phyloP scores from a whole-genome alignment of 2,113 vertebrate genomes.

The Sarotherodon lohbergeri region DNA sequence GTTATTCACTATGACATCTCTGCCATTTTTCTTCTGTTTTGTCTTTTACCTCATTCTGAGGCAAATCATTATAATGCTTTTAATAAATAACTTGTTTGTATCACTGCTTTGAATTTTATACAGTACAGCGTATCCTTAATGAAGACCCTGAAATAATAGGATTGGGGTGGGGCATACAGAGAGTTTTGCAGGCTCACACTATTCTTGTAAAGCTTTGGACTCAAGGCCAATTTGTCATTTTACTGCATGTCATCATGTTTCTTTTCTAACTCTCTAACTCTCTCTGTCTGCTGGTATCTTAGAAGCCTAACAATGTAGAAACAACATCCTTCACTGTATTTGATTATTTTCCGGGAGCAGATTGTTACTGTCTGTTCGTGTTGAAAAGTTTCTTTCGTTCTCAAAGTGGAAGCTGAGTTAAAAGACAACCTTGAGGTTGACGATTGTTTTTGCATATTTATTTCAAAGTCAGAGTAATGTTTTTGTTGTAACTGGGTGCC shows the following conservation, averaged over 20 bases:
- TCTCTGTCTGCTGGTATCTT: background rate
- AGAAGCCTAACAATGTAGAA: background rate
- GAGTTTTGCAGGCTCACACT: background rate
- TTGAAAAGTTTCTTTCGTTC: background rate
- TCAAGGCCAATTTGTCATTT: background rate
- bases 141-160: background rate
- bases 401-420: background rate
- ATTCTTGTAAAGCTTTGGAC: background rate
- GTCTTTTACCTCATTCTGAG: background rate
- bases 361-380: background rate
- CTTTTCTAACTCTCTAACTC: background rate
- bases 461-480: background rate
- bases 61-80: background rate
- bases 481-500: background rate
- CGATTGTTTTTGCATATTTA: background rate
- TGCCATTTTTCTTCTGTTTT: background rate
- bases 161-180: background rate
- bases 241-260: background rate
- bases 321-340: background rate
- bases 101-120: background rate
- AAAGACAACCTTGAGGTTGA: background rate
- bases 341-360: background rate
- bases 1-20: background rate
- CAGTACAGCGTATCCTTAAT: background rate
- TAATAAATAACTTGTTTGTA: background rate